Evolutionary conservation across 2,797 vertebrate species (phyloP).

Genomic region (Pseudochirops corinnae): DNA sequence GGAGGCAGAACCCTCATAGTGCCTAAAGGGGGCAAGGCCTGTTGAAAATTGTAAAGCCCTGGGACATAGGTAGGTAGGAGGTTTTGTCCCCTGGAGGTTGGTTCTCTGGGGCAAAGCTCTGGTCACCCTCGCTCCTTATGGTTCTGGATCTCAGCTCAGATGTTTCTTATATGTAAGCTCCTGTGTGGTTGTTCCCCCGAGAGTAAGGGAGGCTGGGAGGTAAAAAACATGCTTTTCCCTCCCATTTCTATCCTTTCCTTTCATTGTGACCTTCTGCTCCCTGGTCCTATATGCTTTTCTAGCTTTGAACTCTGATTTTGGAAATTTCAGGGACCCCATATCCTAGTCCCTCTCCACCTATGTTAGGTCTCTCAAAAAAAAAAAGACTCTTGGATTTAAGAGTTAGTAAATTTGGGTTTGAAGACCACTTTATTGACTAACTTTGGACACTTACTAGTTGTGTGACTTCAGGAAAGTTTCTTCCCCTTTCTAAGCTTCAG

Average conservation of each 20-base stretch:
- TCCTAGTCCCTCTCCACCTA: background rate
- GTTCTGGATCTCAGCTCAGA: background rate
- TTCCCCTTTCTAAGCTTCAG: background rate
- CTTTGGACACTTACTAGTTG: background rate
- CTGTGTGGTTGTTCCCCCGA: background rate
- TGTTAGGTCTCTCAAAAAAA: background rate
- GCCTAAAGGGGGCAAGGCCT: background rate
- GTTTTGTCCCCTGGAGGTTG: background rate
- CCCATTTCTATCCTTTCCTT: background rate
- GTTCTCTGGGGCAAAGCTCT: background rate
- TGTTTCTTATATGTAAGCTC: background rate
- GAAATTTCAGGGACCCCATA: background rate
- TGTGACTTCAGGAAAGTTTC: background rate
- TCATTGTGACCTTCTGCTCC: background rate
- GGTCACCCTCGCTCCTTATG: background rate
- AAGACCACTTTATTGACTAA: background rate
- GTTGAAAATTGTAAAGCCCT: background rate
- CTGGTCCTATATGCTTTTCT: background rate
- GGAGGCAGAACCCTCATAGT: background rate
- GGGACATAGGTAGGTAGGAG: background rate
- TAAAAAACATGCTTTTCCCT: background rate
- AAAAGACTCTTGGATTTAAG: background rate
- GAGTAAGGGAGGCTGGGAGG: background rate
- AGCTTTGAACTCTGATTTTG: background rate
- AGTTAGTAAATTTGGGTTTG: background rate